phyloP scores from a whole-genome alignment of 30 jellyfish, hydroid and myxozoan genomes.

The Turritopsis dohrnii region DNA sequence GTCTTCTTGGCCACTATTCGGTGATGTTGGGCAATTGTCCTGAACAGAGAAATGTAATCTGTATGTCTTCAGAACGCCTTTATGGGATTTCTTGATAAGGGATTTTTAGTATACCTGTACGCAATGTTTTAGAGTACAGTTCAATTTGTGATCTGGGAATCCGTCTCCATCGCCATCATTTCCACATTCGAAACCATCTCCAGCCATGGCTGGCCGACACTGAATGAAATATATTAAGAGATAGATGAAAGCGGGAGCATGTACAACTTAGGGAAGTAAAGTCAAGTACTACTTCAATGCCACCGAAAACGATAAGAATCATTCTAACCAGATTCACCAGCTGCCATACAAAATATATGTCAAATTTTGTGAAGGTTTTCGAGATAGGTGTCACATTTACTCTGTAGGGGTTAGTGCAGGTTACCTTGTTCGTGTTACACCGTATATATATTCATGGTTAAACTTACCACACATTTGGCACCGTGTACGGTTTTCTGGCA shows the following conservation, averaged over 20 bases:
- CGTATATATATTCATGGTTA: no score
- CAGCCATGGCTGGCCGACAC: constrained; percentile 31
- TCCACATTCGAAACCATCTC: constrained; percentile 25
- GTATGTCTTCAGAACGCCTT: no score
- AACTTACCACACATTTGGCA: constrained; percentile 16
- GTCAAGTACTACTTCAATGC: background rate
- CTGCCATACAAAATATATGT: no score
- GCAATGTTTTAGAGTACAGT: constrained; percentile 8
- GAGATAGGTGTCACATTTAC: no score
- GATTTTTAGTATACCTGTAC: background rate
- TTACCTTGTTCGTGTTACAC: no score
- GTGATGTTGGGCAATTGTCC: constrained; percentile 74
- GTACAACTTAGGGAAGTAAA: background rate
- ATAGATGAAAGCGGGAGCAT: background rate
- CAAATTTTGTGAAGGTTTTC: no score
- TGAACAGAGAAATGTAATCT: background rate
- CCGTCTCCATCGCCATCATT: constrained; percentile 29
- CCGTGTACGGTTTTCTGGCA: constrained; percentile 6
- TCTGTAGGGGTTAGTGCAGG: no score
- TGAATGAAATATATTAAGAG: background rate
- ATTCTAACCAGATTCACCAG: no score
- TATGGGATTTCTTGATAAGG: background rate
- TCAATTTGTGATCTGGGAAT: constrained; percentile 4
- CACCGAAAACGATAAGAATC: no score
- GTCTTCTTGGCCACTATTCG: constrained; percentile 87